Evolutionary conservation across 2,113 vertebrate genomes (phyloP), one percentile per base, ranked within the genome.

Genomic region (Chauna torquata): DNA sequence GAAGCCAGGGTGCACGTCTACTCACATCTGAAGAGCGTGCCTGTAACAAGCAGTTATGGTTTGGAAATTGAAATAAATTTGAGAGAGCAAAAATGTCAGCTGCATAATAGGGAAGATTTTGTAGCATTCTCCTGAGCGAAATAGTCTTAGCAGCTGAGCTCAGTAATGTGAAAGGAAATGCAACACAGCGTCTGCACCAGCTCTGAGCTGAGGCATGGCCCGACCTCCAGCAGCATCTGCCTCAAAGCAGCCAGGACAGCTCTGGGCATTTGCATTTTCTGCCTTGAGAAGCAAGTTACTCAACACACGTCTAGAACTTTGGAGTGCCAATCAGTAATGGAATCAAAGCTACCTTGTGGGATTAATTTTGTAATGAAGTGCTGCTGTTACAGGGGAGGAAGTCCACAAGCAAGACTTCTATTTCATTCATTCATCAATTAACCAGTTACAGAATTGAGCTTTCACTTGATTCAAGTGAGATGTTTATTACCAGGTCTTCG

Each of bases 181-280:
- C 36, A 82, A 3, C 17, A 3, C 0, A 0, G 24, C 30, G 59
- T 62, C n/a, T 82, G 57, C 42, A 28, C 19, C 32, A 57, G 54
- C 64, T 86, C 85, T 2, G 12, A 77, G 68, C 23, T 1, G 7
- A 71, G 80, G 38, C n/a, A 34, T 19, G 20, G 79, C 55, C 85
- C 1, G 2, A 49, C 47, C 47, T 82, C 6, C 0, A 19, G 40
- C 42, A 52, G 49, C 59, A 74, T 86, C 79, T 96, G 82, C 62
- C 40, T 58, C 81, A 5, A 62, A 86, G 71, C 71, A 79, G 86
- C 59, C 40, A 57, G 79, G 38, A 70, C 74, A 25, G 61, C 76
- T 64, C 72, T 64, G 44, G 68, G 9, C 1, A 3, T 86, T 75
- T 86, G 92, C 52, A 34, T 49, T 94, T 91, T 71, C 69, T 95